Conservation (phyloP, 2,888 invertebrate genomes). For the Pegoplata infirma region DNA sequence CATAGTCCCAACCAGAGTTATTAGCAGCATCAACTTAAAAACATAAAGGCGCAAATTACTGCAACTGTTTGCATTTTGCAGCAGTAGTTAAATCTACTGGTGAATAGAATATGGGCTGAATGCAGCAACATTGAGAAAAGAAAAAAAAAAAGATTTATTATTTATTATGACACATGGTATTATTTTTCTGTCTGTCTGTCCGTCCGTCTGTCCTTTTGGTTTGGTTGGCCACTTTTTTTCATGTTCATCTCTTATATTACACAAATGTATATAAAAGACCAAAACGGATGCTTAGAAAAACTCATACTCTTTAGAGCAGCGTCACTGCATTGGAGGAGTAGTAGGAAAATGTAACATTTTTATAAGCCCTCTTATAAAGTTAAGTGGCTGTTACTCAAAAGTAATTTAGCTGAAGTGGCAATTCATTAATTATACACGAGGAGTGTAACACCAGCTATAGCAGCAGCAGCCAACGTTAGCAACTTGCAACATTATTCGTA, state of each 20-base stretch:
- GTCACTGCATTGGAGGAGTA: slow-evolving; percentile 6
- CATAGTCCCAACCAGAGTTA: slow-evolving; percentile 1
- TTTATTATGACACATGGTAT: slow-evolving; percentile 61
- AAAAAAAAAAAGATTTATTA: slow-evolving; percentile 59
- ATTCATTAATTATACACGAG: slow-evolving; percentile 74
- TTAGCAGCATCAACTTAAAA: neutral
- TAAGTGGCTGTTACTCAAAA: slow-evolving; percentile 69
- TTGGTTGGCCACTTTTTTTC: slow-evolving; percentile 55
- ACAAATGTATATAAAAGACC: neutral
- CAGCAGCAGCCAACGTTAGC: slow-evolving; percentile 17
- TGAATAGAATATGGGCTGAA: neutral
- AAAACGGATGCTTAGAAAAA: slow-evolving; percentile 12
- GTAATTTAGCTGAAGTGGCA: slow-evolving; percentile 75
- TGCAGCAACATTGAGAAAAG: too few relatives aligned
- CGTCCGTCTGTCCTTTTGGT: slow-evolving; percentile 36
- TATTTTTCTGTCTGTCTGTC: slow-evolving; percentile 23
- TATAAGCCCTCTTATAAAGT: slow-evolving; percentile 61
- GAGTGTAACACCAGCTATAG: slow-evolving; percentile 31
- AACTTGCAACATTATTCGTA: slow-evolving; percentile 28
- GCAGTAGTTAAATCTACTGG: slow-evolving; percentile 19
- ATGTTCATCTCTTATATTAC: slow-evolving; percentile 16
- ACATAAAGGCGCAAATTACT: slow-evolving; percentile 49
- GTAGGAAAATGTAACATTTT: slow-evolving; percentile 52
- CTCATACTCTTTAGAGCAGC: neutral
- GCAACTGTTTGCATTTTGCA: slow-evolving; percentile 60